A percentile compares a stretch with the other conserved stretches of the same genome.
Evolutionary conservation across 1,140 invertebrate genomes (phyloP).

Genomic region (Drosophila lacteicornis): DNA sequence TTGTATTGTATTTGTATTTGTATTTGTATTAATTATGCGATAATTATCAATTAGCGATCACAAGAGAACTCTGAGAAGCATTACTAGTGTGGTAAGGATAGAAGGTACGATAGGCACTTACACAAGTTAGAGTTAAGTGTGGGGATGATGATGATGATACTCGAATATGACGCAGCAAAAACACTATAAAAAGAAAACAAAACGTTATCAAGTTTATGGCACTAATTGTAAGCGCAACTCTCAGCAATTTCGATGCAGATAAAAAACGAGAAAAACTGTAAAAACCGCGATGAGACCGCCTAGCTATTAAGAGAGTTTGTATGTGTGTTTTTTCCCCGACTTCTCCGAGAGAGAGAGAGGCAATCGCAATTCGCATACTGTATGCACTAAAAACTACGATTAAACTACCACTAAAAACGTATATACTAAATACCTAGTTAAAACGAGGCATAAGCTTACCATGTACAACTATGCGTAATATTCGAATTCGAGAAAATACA

Average conservation of each 20-base stretch:
- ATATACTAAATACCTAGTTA: conserved; percentile 45
- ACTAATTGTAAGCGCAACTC: conserved; percentile 51
- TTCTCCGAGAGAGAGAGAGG: conserved; percentile 57
- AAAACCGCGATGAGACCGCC: conserved; percentile 36
- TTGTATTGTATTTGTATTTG: conserved; percentile 65
- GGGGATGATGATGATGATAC: conserved; percentile 57
- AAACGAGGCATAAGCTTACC: conserved; percentile 61
- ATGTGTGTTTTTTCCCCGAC: conserved; percentile 58
- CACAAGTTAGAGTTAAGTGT: too few species aligned
- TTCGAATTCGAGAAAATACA: conserved; percentile 67
- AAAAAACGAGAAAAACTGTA: conserved; percentile 47
- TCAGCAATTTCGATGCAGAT: conserved; percentile 49
- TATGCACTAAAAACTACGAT: conserved; percentile 76
- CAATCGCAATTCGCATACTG: conserved; percentile 76
- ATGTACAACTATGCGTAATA: conserved; percentile 64
- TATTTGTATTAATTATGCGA: conserved; percentile 59
- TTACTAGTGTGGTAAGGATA: conserved; percentile 49
- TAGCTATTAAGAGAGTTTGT: conserved; percentile 54
- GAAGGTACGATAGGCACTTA: neutral
- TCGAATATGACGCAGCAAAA: conserved; percentile 62
- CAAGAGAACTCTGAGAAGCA: conserved; percentile 53
- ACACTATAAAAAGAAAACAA: conserved; percentile 35
- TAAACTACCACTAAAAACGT: conserved; percentile 61
- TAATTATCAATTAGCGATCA: conserved; percentile 57
- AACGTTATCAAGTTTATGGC: conserved; percentile 70